Conservation (phyloP, 1,140 invertebrate genomes). For the Bombus breviceps region DNA sequence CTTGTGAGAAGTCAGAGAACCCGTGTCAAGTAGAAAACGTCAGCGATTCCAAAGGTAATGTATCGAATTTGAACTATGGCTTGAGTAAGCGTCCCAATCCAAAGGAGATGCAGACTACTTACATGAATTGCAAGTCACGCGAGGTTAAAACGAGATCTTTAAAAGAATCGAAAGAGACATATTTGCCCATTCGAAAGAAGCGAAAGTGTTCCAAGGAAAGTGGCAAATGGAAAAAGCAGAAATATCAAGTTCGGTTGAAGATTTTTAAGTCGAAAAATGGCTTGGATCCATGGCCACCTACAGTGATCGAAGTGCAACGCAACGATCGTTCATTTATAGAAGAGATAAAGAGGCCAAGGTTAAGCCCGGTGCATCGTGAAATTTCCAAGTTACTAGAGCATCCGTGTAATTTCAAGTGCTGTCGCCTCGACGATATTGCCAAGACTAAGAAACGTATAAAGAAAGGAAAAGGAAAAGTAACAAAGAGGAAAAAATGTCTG, state of each 20-base stretch:
- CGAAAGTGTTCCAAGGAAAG: neutral
- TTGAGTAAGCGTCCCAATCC: too few species aligned
- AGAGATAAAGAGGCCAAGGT: neutral
- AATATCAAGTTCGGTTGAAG: conserved; percentile 43
- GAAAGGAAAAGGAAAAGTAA: neutral
- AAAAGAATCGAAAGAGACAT: neutral
- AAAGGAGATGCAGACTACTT: neutral
- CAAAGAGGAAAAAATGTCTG: neutral
- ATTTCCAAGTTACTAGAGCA: too few species aligned
- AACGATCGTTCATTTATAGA: neutral
- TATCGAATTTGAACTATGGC: too few species aligned
- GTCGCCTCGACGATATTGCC: neutral
- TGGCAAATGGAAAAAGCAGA: conserved; percentile 50
- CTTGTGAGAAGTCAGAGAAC: neutral
- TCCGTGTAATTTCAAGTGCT: neutral
- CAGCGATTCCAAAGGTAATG: neutral
- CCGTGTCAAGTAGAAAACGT: too few species aligned
- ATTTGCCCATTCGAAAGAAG: neutral
- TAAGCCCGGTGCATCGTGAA: neutral
- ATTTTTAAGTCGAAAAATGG: conserved; percentile 43
- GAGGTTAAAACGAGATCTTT: neutral
- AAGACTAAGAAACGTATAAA: neutral
- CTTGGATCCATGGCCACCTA: conserved; percentile 47
- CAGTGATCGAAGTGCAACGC: conserved; percentile 3
- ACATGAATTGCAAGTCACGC: neutral